phyloP scores from a whole-genome alignment of 2,888 invertebrate genomes.

The Cinara cedri region DNA sequence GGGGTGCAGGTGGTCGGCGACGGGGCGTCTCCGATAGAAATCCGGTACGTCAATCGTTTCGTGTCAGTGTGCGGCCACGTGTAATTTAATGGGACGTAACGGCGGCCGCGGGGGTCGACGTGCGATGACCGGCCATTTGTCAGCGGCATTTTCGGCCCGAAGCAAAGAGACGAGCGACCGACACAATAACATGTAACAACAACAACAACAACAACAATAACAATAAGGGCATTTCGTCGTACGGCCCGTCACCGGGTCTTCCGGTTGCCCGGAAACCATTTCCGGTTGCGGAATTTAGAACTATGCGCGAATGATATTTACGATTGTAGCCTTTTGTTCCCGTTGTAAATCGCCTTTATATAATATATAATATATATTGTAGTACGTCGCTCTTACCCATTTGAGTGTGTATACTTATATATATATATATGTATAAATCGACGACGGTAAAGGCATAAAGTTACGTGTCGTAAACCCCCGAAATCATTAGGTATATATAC shows the following conservation, averaged over 20 bases:
- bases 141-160: not conserved
- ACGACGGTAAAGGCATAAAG: not conserved
- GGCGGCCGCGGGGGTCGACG: not conserved
- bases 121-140: constrained; percentile 14
- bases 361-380: too few relatives aligned
- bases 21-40: too few relatives aligned
- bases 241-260: not conserved
- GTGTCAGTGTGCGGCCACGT: not conserved
- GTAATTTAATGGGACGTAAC: not conserved
- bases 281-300: constrained; percentile 31
- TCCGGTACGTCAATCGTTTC: too few relatives aligned
- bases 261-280: not conserved
- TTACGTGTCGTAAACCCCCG: constrained; percentile 17
- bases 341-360: constrained; percentile 21
- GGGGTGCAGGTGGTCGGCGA: too few relatives aligned
- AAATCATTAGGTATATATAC: constrained; percentile 15
- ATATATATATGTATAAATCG: not conserved
- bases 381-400: not conserved
- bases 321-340: constrained; percentile 45
- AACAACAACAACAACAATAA: not conserved
- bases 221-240: constrained; percentile 25
- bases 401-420: not conserved
- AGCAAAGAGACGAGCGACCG: not conserved
- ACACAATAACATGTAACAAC: not conserved
- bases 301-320: constrained; percentile 33